A percentile compares a stretch with the other conserved stretches of the same genome.
phyloP scores from a whole-genome alignment of 1,140 invertebrate species.

The Cotesia chilonis region DNA sequence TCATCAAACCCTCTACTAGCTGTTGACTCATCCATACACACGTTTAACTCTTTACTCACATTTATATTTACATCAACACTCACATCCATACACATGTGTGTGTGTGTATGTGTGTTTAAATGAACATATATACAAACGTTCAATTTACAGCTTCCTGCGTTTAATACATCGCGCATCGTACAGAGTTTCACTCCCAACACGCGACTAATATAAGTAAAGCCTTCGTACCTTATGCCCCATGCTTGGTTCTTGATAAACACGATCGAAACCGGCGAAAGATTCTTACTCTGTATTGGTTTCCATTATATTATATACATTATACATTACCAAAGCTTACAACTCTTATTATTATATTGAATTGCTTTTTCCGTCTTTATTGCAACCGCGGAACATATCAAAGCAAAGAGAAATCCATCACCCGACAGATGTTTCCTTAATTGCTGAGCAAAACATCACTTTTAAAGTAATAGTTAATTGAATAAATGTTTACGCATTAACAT shows the following conservation, averaged over 20 bases:
- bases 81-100: background rate
- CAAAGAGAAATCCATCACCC: too few species aligned
- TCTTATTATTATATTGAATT: too few species aligned
- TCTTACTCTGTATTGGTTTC: too few species aligned
- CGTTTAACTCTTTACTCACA: too few species aligned
- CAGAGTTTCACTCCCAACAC: slow-evolving; percentile 31
- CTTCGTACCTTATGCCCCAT: background rate
- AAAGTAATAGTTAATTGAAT: too few species aligned
- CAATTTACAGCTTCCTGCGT: slow-evolving; percentile 54
- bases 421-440: too few species aligned
- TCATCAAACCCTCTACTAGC: background rate
- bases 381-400: too few species aligned
- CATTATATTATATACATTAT: background rate
- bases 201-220: background rate
- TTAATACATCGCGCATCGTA: slow-evolving; percentile 40
- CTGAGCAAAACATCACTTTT: too few species aligned
- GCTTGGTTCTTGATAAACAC: background rate
- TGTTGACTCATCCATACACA: background rate
- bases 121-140: slow-evolving; percentile 40
- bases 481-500: background rate
- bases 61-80: too few species aligned
- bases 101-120: background rate
- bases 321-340: background rate
- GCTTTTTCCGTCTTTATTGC: too few species aligned
- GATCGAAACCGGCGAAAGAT: slow-evolving; percentile 14